phyloP scores from a whole-genome alignment of 1,140 invertebrate genomes.

The Lithobius niger region DNA sequence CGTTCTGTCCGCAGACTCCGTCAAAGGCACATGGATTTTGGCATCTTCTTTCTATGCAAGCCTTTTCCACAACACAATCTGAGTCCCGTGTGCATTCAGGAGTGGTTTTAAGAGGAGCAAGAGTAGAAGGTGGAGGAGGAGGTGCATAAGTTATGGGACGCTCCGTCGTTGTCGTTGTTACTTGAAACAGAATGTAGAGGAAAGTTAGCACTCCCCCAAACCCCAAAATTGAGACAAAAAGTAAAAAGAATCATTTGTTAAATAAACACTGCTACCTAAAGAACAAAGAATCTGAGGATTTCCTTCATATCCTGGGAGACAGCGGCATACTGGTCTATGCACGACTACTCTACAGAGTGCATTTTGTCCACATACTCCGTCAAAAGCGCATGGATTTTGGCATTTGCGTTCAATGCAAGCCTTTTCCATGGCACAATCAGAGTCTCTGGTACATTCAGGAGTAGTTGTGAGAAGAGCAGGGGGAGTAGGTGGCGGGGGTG shows the following conservation, averaged over 20 bases:
- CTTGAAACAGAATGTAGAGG: too few relatives aligned
- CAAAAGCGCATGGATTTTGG: slow-evolving; percentile 72
- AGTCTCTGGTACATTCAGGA: slow-evolving; percentile 77
- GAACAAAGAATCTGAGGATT: slow-evolving; percentile 41
- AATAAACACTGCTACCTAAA: too few relatives aligned
- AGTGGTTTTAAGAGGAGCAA: slow-evolving; percentile 10
- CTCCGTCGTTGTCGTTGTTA: not conserved
- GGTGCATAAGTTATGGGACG: too few relatives aligned
- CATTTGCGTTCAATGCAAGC: slow-evolving; percentile 70
- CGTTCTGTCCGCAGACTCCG: slow-evolving; percentile 75
- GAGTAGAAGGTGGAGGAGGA: slow-evolving; percentile 23
- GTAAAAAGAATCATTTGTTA: too few relatives aligned
- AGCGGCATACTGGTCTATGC: slow-evolving; percentile 63
- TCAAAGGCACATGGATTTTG: slow-evolving; percentile 75
- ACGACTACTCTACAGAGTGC: slow-evolving; percentile 68
- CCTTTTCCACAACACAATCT: slow-evolving; percentile 79
- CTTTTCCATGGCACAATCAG: slow-evolving; percentile 78
- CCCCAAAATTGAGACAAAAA: too few relatives aligned
- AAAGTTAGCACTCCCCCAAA: too few relatives aligned
- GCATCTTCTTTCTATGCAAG: slow-evolving; percentile 73
- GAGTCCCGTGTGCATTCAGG: slow-evolving; percentile 73
- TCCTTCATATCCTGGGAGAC: slow-evolving; percentile 47
- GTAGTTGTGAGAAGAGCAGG: slow-evolving; percentile 35
- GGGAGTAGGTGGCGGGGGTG: slow-evolving; percentile 11
- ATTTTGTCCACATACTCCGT: slow-evolving; percentile 74